Evolutionary conservation across 2,797 vertebrate species (phyloP).

Genomic region (Scolopax rusticola): DNA sequence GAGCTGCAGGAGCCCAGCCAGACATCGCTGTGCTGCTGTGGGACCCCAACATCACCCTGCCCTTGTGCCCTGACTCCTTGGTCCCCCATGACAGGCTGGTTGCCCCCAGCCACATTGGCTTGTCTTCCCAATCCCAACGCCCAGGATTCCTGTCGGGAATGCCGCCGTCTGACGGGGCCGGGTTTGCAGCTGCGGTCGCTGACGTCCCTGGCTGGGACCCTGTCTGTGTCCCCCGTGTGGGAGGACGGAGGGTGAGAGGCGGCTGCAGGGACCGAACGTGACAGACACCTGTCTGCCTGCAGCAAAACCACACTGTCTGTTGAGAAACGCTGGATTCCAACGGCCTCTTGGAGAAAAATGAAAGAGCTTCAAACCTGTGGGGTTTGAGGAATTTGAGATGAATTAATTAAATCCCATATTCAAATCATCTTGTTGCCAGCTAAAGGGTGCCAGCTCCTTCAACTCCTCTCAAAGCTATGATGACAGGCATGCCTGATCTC

Average conservation of each 20-base stretch:
- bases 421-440: fast-evolving
- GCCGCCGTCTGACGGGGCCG: fast-evolving
- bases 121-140: fast-evolving
- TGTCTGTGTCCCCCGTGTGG: fast-evolving
- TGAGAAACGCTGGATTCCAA: background rate
- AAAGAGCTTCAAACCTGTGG: background rate
- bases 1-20: background rate
- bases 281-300: background rate
- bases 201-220: fast-evolving
- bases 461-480: background rate
- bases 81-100: background rate
- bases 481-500: background rate
- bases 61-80: fast-evolving
- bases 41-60: background rate
- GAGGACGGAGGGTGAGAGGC: background rate
- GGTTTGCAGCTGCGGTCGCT: fast-evolving
- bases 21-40: fast-evolving
- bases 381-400: background rate
- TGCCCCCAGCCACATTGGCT: fast-evolving
- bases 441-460: background rate
- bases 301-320: background rate
- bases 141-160: fast-evolving
- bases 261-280: background rate
- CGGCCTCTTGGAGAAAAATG: background rate
- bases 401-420: background rate